phyloP scores from a whole-genome alignment of 1,140 invertebrate species.

The Bombus vancouverensis region DNA sequence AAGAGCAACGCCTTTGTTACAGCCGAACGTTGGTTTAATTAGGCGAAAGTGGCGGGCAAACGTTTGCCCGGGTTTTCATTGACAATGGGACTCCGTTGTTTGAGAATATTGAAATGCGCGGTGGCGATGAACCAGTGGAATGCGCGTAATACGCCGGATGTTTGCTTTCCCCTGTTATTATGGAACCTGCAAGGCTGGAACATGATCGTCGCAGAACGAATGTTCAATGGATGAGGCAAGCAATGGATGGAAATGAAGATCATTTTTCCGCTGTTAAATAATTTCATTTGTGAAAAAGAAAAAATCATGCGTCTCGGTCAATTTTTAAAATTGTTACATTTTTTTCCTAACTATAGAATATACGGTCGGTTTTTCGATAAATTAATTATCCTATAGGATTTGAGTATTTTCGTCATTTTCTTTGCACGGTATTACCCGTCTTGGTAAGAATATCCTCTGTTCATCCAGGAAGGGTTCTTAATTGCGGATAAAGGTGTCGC shows the following conservation, averaged over 20 bases:
- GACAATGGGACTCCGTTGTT: slow-evolving; percentile 12
- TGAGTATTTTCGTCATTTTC: neutral
- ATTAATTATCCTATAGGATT: too few relatives aligned
- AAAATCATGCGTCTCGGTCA: too few relatives aligned
- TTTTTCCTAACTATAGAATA: neutral
- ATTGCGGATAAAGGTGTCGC: neutral
- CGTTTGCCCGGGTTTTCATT: slow-evolving; percentile 18
- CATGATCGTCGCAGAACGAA: neutral
- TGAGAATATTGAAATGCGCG: slow-evolving; percentile 14
- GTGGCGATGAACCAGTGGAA: neutral
- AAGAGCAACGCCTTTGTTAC: neutral
- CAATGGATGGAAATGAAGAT: too few relatives aligned
- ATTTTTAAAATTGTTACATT: too few relatives aligned
- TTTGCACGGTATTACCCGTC: neutral
- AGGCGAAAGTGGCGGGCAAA: neutral
- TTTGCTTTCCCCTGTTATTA: neutral
- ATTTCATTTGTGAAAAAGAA: neutral
- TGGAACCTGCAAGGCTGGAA: neutral
- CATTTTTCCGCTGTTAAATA: neutral
- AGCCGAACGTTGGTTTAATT: slow-evolving; percentile 16
- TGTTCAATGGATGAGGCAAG: neutral
- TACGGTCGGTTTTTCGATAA: neutral
- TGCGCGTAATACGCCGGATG: neutral
- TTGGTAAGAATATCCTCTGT: slow-evolving; percentile 6
- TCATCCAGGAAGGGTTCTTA: neutral